Conservation (phyloP, 2,797 vertebrate species). For the Coilia nasus region DNA sequence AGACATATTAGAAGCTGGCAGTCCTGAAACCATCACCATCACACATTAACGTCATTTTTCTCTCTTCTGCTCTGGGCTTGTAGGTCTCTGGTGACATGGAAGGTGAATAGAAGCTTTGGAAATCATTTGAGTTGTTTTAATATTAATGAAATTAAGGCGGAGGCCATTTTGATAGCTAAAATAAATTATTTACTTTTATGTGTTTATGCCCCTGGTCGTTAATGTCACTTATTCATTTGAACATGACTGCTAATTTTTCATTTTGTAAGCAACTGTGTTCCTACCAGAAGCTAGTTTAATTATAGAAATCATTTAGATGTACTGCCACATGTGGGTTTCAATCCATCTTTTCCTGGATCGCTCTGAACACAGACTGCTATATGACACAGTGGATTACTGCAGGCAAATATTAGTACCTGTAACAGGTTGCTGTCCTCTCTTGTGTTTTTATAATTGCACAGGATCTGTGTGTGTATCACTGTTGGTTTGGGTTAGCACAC, state of each 20-base stretch:
- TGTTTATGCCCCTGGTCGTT: slow-evolving; percentile 34
- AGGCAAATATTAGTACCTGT: background rate
- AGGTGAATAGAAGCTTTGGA: background rate
- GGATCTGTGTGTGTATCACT: no score
- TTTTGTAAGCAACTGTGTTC: background rate
- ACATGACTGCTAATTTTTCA: slow-evolving; percentile 20
- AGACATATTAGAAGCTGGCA: background rate
- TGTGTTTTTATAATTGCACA: no score
- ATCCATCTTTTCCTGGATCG: background rate
- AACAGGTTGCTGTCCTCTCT: no score
- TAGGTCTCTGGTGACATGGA: background rate
- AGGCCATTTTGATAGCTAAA: slow-evolving; percentile 39
- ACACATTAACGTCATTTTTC: background rate
- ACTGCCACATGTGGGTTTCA: background rate
- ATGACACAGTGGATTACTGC: background rate
- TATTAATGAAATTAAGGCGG: slow-evolving; percentile 43
- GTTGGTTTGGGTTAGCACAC: no score
- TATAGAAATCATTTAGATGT: background rate
- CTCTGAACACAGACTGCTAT: background rate
- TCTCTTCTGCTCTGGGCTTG: background rate
- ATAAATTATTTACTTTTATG: slow-evolving; percentile 42
- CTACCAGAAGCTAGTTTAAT: background rate
- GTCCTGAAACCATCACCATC: background rate
- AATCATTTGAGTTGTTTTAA: slow-evolving; percentile 19
- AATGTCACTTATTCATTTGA: slow-evolving; percentile 37